A percentile compares a stretch with the other conserved stretches of the same genome.
phyloP scores from a whole-genome alignment of 2,888 invertebrate species.

The Drosophila paranaensis region DNA sequence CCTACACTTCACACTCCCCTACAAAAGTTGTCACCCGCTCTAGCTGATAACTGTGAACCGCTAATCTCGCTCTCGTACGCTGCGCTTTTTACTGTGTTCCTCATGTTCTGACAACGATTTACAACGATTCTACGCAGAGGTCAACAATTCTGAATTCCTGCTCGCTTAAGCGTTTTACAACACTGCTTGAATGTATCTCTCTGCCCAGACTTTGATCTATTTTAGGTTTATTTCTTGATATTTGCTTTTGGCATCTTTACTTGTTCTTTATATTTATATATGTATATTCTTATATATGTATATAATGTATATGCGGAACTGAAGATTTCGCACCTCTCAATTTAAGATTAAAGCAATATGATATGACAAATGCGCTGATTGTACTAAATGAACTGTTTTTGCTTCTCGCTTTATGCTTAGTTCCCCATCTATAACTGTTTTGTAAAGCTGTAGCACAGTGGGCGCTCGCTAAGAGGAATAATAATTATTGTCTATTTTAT shows the following conservation, averaged over 20 bases:
- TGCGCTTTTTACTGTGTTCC: conserved; percentile 48
- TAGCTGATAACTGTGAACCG: conserved; percentile 62
- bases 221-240: conserved; percentile 35
- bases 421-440: conserved; percentile 14
- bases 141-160: conserved; percentile 63
- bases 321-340: conserved; percentile 18
- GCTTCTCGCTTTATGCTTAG: not conserved
- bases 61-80: conserved; percentile 48
- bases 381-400: conserved; percentile 9
- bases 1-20: not conserved
- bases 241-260: conserved; percentile 8
- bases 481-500: too few relatives aligned
- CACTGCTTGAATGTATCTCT: conserved; percentile 31
- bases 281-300: not conserved
- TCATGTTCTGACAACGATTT: conserved; percentile 55
- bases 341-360: conserved; percentile 8
- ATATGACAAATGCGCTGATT: conserved; percentile 12
- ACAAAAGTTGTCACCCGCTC: conserved; percentile 16
- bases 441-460: not conserved
- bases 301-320: conserved; percentile 7
- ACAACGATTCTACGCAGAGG: conserved; percentile 56
- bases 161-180: conserved; percentile 26
- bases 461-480: not conserved
- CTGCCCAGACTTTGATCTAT: conserved; percentile 4
- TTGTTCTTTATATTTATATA: not conserved